Base-by-base conservation (phyloP, 92 coral and sea anemone genomes). In the Epizoanthus stellaris region DNA sequence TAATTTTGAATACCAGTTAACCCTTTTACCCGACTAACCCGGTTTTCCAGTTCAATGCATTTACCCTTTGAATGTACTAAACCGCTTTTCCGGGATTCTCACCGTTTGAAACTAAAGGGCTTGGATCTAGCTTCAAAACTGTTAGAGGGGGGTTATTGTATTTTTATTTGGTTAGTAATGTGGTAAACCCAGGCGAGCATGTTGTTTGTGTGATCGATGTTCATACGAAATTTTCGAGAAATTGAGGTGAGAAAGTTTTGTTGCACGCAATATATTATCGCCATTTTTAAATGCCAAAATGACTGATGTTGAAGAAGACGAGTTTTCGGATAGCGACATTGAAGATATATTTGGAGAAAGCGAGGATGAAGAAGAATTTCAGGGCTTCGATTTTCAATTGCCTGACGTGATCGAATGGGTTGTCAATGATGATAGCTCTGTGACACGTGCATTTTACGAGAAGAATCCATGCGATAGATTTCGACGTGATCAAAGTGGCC, bases 361-460 rank as follows among this genome's bases (percentile, higher is more conserved):
- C 14, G 65, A 87, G 3, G 90, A 81, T n/a, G 85, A 90, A 58
- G 88, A 86, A 21, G 86, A 90, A 34, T 82, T 88, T 54, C 76
- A 14, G 2, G 91, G 87, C 5, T 88, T 88, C 56, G 53, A 39
- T 36, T 86, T 62, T 60, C 61, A 71, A 16, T 74, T 85, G 70
- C 89, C 87, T 10, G 87, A 89, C n/a, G 65, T 34, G 14, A 60
- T 82, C 11, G 45, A 59, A 61, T 86, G 80, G 82, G 67, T 56
- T 73, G 84, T 85, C 57, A 86, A 86, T 25, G 75, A 58, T 14
- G 86, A 82, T 68, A 85, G 88, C 9, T 69, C 70, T 7, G 40
- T 70, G 80, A 73, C 52, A 45, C 66, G 59, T 6, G 17, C 30
- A 34, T 69, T 74, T 72, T 85, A 85, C 20, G 83, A 90, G 14